These are phyloP conservation scores for Misgurnus mizolepis DNA, from an alignment of 2,113 vertebrate genomes.

Conservation along the genomic window DNA sequence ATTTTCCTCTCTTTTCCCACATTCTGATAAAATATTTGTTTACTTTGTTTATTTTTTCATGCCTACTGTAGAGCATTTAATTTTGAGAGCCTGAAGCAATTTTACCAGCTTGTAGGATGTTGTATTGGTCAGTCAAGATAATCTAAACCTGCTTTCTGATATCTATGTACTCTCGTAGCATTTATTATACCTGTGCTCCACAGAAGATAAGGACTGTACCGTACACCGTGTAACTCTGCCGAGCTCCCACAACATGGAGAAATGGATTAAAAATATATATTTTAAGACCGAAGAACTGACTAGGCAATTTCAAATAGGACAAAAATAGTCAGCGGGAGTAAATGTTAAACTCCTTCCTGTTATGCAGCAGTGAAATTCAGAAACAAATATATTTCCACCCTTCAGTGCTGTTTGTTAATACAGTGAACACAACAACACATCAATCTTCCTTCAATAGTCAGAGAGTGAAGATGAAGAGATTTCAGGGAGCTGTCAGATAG, in stretches of 20 bases:
- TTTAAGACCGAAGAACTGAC: background rate
- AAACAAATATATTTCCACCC: slow-evolving; percentile 20
- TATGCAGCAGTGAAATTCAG: background rate
- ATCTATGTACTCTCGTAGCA: background rate
- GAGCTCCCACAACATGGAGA: background rate
- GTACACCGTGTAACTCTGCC: background rate
- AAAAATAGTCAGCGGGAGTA: background rate
- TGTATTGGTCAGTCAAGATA: background rate
- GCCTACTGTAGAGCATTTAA: background rate
- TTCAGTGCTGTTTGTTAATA: background rate
- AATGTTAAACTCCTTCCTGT: background rate
- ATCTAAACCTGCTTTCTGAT: background rate
- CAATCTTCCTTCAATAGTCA: slow-evolving; percentile 3
- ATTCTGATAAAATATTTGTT: background rate
- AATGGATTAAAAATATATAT: background rate
- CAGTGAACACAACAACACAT: slow-evolving; percentile 22
- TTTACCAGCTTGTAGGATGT: background rate
- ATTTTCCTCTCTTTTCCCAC: background rate
- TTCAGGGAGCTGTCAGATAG: slow-evolving; percentile 20
- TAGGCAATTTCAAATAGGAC: background rate
- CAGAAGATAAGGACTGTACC: background rate
- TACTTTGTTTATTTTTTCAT: background rate
- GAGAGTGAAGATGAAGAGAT: slow-evolving; percentile 3
- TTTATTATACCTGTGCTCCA: background rate
- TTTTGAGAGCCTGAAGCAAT: background rate